These are phyloP conservation scores for Stegostoma tigrinum DNA, from an alignment of 2,113 vertebrate genomes.

Conservation along the genomic window DNA sequence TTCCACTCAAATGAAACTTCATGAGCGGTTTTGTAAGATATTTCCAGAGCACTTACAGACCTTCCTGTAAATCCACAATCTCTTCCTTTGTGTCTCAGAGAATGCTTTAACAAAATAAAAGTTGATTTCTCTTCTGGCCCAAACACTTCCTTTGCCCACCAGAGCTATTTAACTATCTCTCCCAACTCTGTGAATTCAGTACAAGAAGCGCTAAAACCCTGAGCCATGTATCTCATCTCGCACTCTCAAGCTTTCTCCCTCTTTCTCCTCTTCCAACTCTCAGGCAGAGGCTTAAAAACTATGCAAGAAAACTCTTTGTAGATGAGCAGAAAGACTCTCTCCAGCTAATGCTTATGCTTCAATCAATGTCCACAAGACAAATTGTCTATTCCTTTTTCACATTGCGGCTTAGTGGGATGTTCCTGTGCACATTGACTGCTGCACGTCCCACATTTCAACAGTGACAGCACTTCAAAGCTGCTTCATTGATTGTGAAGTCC, in stretches of 20 bases:
- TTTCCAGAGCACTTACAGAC: too few species aligned
- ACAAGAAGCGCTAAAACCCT: not conserved
- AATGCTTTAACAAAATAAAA: not conserved
- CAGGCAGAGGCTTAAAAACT: not conserved
- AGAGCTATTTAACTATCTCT: not conserved
- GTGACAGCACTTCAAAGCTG: not conserved
- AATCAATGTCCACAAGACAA: not conserved
- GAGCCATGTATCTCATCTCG: not conserved
- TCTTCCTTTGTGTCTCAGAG: not conserved
- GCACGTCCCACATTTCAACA: not conserved
- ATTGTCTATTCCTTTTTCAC: not conserved
- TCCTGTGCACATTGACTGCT: not conserved
- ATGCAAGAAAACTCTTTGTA: not conserved
- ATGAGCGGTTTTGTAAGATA: too few species aligned
- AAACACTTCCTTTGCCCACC: not conserved
- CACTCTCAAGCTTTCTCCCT: not conserved
- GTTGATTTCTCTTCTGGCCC: not conserved
- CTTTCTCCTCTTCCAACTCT: not conserved
- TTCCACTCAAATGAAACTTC: too few species aligned
- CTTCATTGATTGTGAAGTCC: not conserved
- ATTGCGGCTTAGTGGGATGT: not conserved
- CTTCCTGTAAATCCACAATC: too few species aligned
- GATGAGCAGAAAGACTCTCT: not conserved
- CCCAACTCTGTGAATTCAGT: not conserved
- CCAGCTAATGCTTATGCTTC: not conserved